Evolutionary conservation across 1,140 invertebrate species (phyloP), one percentile per base, ranked within the genome.

Genomic region (Drosophila micromelanica): DNA sequence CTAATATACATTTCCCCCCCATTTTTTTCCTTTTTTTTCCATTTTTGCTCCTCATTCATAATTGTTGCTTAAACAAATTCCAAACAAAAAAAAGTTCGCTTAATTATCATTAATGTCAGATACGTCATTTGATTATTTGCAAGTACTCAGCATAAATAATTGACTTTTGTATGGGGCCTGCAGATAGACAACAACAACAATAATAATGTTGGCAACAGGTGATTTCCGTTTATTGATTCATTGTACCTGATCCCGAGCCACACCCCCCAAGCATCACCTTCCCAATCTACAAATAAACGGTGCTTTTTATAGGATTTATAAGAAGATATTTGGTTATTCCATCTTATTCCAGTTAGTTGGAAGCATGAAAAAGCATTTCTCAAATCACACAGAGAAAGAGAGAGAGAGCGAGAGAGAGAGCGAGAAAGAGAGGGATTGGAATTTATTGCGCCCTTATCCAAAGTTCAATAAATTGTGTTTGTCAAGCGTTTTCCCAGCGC

Each of bases 71-170:
- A 63, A 63, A 52, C 20, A 61, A 60, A 52, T 8, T 61, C 46
- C 27, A 6, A 27, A 27, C n/a, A n/a, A 5, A 27, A 27, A 6
- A 2, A 23, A 2, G 20, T 23, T 2, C 20, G 38, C 38, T 15
- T 46, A 48, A 70, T 70, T 63, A 55, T 43, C 61, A 54, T 52
- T 9, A 20, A 30, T 35, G 32, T 35, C 8, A 7, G 8, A 35
- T 35, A 35, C 42, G 40, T 35, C 35, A 49, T 43, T 40, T 27
- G 43, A 55, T 67, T 56, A 37, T 61, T 37, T 38, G 9, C 35
- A 35, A 56, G 30, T 11, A 40, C 43, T 67, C 52, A 65, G 45
- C 68, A 71, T 71, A 51, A 71, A 63, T 49, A 32, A 55, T 52
- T 42, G 48, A 9, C 20, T 30, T 30, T 59, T 15, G 27, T n/a